Conservation (phyloP, 2,888 invertebrate genomes). For the Agriopis marginaria region DNA sequence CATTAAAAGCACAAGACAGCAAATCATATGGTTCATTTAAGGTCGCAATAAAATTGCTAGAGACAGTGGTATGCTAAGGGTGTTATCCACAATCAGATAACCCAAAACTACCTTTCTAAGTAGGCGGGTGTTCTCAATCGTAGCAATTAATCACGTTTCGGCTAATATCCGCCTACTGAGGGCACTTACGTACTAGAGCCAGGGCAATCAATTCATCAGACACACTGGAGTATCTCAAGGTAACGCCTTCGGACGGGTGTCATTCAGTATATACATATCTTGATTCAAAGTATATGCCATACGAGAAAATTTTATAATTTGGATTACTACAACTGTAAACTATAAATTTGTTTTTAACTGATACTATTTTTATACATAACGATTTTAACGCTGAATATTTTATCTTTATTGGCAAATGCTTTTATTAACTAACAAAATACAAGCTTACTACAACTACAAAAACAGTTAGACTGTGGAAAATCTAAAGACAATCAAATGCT, state of each 20-base stretch:
- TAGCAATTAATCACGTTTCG: constrained; percentile 27
- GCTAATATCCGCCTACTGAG: constrained; percentile 29
- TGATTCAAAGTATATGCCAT: neutral
- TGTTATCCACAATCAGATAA: constrained; percentile 5
- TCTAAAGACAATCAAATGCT: too few species aligned
- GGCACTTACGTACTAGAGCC: constrained; percentile 20
- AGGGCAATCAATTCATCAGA: constrained; percentile 20
- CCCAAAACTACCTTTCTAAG: constrained; percentile 20
- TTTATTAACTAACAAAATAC: too few species aligned
- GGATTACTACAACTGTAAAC: neutral
- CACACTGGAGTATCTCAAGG: constrained; percentile 15
- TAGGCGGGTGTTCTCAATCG: constrained; percentile 20
- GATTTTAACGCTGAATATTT: too few species aligned
- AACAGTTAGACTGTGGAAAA: too few species aligned
- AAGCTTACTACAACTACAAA: too few species aligned
- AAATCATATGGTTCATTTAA: neutral
- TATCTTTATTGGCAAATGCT: too few species aligned
- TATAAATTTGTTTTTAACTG: too few species aligned
- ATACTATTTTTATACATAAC: too few species aligned
- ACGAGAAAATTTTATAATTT: neutral
- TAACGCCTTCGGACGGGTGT: constrained; percentile 16
- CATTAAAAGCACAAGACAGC: too few species aligned
- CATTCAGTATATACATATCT: constrained; percentile 7
- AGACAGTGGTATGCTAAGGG: neutral
- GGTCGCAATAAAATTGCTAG: neutral